Base-by-base conservation (phyloP, 1,140 invertebrate species). In the Lasaia peninsularis region DNA sequence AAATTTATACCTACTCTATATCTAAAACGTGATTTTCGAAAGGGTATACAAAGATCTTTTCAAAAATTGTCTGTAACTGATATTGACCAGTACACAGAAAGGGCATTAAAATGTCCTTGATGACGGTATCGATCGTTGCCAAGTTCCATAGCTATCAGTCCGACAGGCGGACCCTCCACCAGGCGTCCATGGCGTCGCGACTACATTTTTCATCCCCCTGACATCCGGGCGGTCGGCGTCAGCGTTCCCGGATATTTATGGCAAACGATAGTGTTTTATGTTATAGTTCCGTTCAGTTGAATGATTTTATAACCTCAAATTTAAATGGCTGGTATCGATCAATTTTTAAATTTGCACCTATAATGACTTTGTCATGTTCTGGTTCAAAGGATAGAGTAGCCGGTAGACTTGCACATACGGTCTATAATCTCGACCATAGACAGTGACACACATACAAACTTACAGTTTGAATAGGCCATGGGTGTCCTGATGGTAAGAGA, bases 171-270 rank as follows among this genome's bases (percentile, higher is more conserved):
- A 55, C 14, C 58, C 54, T 59, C 63, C 51, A 20, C 16, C 40
- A 18, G 24, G 8, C 24, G 5, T 28, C 61, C 53, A 56, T 59
- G 60, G 64, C 58, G 67, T 71, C 65, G 65, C 71, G 71, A 69
- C 71, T 71, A 62, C 65, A 76, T 76, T 76, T 76, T 73, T 76
- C 73, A 76, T 76, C 71, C 65, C 65, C 71, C 60, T 62, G 67
- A 70, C 69, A 71, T 67, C 67, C 61, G 71, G 60, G 73, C 65
- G 65, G 71, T 71, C 72, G 73, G 67, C 71, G 69, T 72, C 71
- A 69, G 73, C 62, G 64, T 58, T 66, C 59, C 66, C 65, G 67
- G 64, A 67, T 71, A 73, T 76, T 73, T 71, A 76, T 74, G 69
- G 55, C 57, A 57, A 64, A 68, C 52, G 66, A 67, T 73, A 68